A percentile compares a stretch with the other conserved stretches of the same genome.
Conservation (phyloP, 2,888 invertebrate species). For the Opisthograptis luteolata region DNA sequence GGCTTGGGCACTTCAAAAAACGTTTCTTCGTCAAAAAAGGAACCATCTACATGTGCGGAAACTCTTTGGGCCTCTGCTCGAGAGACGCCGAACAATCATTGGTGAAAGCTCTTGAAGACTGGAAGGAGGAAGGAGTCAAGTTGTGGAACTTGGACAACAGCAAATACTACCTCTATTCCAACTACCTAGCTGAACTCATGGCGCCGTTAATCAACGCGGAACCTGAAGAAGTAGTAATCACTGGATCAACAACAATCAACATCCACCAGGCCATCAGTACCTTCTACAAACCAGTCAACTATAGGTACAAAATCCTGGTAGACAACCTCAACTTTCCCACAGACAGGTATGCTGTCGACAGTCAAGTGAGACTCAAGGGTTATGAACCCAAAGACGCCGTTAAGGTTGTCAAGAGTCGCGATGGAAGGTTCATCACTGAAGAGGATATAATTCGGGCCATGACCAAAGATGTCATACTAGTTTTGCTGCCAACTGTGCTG, state of each 20-base stretch:
- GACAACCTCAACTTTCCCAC: slow-evolving; percentile 73
- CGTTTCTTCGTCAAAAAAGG: slow-evolving; percentile 63
- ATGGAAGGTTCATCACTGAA: slow-evolving; percentile 58
- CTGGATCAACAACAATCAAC: slow-evolving; percentile 60
- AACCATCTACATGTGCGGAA: slow-evolving; percentile 69
- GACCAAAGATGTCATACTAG: slow-evolving; percentile 65
- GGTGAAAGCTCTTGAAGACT: slow-evolving; percentile 50
- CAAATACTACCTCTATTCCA: slow-evolving; percentile 65
- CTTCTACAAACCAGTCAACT: slow-evolving; percentile 64
- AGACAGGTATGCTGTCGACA: slow-evolving; percentile 70
- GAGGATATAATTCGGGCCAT: slow-evolving; percentile 66
- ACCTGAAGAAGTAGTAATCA: slow-evolving; percentile 58
- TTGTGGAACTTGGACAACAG: slow-evolving; percentile 62
- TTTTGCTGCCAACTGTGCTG: slow-evolving; percentile 63
- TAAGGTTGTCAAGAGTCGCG: slow-evolving; percentile 59
- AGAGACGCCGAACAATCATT: slow-evolving; percentile 62
- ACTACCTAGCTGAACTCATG: slow-evolving; percentile 58
- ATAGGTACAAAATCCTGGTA: slow-evolving; percentile 66
- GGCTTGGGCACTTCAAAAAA: slow-evolving; percentile 57
- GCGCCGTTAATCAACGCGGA: slow-evolving; percentile 65
- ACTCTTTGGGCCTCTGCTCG: slow-evolving; percentile 69
- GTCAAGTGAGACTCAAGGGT: slow-evolving; percentile 67
- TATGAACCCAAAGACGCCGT: slow-evolving; percentile 64
- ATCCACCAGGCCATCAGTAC: slow-evolving; percentile 71
- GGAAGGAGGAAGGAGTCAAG: slow-evolving; percentile 67